A percentile compares a stretch with the other conserved stretches of the same genome.
phyloP scores from a whole-genome alignment of 2,797 vertebrate species.

The Danio jaintianensis region DNA sequence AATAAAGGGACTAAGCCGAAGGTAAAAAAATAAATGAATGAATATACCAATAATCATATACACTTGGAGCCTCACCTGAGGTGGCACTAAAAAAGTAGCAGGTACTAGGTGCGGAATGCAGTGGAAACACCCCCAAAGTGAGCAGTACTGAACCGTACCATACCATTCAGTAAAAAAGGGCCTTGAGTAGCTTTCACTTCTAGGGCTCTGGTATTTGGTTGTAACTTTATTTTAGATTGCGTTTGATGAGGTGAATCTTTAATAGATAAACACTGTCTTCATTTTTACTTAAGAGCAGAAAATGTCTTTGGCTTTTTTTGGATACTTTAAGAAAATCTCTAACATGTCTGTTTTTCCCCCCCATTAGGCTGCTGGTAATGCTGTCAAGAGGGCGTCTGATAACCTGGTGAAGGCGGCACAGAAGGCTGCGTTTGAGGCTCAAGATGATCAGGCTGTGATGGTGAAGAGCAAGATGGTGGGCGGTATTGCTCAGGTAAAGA shows the following conservation, averaged over 20 bases:
- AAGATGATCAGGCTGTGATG: constrained; percentile 92
- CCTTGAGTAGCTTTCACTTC: too few species aligned
- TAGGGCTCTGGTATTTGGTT: neutral
- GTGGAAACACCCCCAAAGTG: too few species aligned
- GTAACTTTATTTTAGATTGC: neutral
- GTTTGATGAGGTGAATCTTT: neutral
- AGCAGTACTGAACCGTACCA: too few species aligned
- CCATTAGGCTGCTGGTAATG: constrained; percentile 90
- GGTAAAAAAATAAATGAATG: too few species aligned
- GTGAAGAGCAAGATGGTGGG: constrained; percentile 98
- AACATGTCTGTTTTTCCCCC: neutral
- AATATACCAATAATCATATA: too few species aligned
- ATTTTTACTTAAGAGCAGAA: neutral
- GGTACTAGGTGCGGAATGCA: too few species aligned
- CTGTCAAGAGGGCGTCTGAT: constrained; percentile 94
- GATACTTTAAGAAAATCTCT: neutral
- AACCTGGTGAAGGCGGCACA: constrained; percentile 97
- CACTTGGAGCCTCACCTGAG: too few species aligned
- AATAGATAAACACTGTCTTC: neutral
- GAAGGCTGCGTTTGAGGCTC: constrained; percentile 95
- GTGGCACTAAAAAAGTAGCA: too few species aligned
- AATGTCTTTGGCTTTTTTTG: neutral
- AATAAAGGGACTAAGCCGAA: too few species aligned
- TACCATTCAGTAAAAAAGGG: too few species aligned
- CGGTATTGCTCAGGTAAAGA: constrained; percentile 96